Evolutionary conservation across 2,888 invertebrate genomes (phyloP).

Genomic region (Osmoderma eremita): DNA sequence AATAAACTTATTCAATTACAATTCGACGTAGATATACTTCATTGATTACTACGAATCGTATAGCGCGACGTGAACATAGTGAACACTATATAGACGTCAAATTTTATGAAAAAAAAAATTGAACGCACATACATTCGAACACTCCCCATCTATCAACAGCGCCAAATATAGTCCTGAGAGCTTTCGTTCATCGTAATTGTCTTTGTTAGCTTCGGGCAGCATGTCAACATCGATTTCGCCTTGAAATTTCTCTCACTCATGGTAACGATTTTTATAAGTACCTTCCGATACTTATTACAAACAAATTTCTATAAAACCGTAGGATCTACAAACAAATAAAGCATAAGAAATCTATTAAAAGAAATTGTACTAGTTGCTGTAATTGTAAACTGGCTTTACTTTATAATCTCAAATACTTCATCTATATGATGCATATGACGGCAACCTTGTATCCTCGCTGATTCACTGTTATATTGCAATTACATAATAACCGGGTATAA

Average conservation of each 20-base stretch:
- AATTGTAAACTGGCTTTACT: no score
- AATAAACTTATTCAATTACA: background rate
- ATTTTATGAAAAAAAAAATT: constrained; percentile 13
- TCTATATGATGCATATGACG: no score
- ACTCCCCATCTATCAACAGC: constrained; percentile 15
- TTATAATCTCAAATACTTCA: no score
- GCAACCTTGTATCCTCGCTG: no score
- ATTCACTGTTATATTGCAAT: no score
- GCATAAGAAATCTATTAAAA: no score
- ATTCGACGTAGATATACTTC: background rate
- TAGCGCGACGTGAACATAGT: background rate
- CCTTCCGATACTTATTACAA: background rate
- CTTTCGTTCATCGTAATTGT: constrained; percentile 22
- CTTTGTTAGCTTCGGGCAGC: constrained; percentile 6
- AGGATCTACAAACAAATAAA: no score
- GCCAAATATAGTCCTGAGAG: constrained; percentile 15
- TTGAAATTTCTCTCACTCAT: constrained; percentile 11
- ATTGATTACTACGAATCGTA: background rate
- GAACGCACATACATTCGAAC: background rate
- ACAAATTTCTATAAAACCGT: no score
- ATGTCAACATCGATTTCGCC: constrained; percentile 4
- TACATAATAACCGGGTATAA: no score
- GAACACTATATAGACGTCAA: background rate
- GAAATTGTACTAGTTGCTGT: no score
- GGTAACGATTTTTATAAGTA: constrained; percentile 9